Evolutionary conservation across 2,113 vertebrate species (phyloP), one percentile per base, ranked within the genome.

Genomic region (Ailurus styani): DNA sequence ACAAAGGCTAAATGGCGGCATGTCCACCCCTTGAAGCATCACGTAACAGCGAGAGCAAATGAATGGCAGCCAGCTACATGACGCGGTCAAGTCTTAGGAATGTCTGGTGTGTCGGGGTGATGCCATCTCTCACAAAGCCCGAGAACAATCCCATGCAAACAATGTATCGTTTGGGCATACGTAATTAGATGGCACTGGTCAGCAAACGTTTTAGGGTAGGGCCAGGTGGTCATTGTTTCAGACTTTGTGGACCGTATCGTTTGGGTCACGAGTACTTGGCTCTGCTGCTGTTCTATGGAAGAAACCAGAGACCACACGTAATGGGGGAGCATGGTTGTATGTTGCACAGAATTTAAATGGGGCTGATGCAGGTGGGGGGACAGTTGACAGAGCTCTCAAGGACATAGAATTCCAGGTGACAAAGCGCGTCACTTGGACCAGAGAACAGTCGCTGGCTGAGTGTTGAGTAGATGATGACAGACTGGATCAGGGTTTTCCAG

Each of bases 381-480:
- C 6, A 42, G 12, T 23, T 7, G 37, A 31, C 37, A 25, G 0
- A 57, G 9, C 60, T 64, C 73, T 83, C 62, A 29, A 52, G 62
- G 68, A 23, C 42, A 1, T 20, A 7, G 29, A 55, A 55, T 92
- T 90, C 64, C 25, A 42, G 23, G 79, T 57, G 57, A 87, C 66
- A 70, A n/a, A 45, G 18, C 20, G 10, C n/a, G 47, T 25, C 31
- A n/a, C 66, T n/a, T 27, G 6, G n/a, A 18, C 40, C 21, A 0
- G 87, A 57, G 64, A 29, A 27, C 3, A 57, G 37, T 37, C 17
- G 6, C 14, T 64, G 5, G 23, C 13, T 34, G 52, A 34, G 62
- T 2, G 0, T 5, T 11, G 31, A 34, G 21, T 6, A 11, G 1
- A 21, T 4, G 2, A 23, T 37, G 8, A 27, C 7, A 27, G 73